Percentiles rank a stretch among this genome's conserved stretches.
These are phyloP conservation scores for Drosophila ananassae DNA, from an alignment of 1,140 invertebrate species.

Conservation along the genomic window DNA sequence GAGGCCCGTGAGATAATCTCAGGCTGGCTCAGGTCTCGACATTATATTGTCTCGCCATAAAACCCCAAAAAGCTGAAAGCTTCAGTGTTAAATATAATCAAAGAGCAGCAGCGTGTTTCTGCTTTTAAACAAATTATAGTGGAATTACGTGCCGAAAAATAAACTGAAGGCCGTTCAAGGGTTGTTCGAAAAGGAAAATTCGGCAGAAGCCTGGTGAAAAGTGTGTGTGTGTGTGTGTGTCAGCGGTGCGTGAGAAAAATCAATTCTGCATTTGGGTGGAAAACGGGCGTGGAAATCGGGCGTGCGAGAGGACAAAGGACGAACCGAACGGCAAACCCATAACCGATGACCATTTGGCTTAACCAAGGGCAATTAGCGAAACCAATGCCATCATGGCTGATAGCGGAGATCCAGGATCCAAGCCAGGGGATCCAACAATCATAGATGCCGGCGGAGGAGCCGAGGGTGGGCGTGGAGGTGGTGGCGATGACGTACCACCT, in stretches of 20 bases:
- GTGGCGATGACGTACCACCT: conserved; percentile 60
- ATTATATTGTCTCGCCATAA: conserved; percentile 25
- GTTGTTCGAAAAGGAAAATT: conserved; percentile 61
- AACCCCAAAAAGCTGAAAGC: conserved; percentile 24
- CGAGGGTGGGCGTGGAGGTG: conserved; percentile 7
- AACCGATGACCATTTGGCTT: conserved; percentile 68
- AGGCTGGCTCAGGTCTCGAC: neutral
- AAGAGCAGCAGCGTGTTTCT: conserved; percentile 46
- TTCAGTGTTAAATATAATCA: conserved; percentile 30
- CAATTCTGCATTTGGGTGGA: conserved; percentile 69
- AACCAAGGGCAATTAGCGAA: conserved; percentile 48
- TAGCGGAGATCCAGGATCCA: conserved; percentile 72
- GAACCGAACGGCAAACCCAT: conserved; percentile 31
- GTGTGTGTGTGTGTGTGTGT: conserved; percentile 43
- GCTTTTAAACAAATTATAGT: conserved; percentile 68
- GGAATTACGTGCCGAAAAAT: conserved; percentile 37
- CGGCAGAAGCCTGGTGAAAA: conserved; percentile 49
- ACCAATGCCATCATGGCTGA: conserved; percentile 82
- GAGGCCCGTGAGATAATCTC: conserved; percentile 32
- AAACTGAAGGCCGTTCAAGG: conserved; percentile 61
- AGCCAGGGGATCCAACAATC: conserved; percentile 74
- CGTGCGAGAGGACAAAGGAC: conserved; percentile 26
- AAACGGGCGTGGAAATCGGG: conserved; percentile 10
- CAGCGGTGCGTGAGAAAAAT: conserved; percentile 79
- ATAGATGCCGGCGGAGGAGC: conserved; percentile 44